Evolutionary conservation across 2,888 invertebrate species (phyloP), one percentile per base, ranked within the genome.

Genomic region (Nomada hirtipes): DNA sequence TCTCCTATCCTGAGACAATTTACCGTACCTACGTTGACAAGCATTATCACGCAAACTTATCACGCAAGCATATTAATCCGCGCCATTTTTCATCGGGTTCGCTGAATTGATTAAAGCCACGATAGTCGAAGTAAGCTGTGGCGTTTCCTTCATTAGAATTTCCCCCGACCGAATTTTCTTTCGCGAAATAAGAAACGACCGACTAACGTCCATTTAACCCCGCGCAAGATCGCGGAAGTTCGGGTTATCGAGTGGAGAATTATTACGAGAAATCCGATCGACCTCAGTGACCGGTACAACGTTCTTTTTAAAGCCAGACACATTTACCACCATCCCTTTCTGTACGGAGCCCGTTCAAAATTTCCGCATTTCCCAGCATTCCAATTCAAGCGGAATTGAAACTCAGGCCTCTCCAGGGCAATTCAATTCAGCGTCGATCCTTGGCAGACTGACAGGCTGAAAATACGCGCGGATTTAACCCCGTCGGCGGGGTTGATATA

Each of bases 361-460:
- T 59, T 67, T 50, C 18, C 9, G 53, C 53, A 20, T 53, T 53
- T n/a, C 20, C 53, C n/a, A 13, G 44, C 4, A 13, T 23, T 18
- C 67, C 42, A n/a, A 18, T 18, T 53, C 15, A 15, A 50, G 13
- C 23, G 0, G 23, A 42, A 29, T 59, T 70, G 29, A 20, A 60
- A 44, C 44, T 20, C 42, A 18, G 1, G 61, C 70, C 71, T 60
- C 44, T 55, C 42, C 53, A 23, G 3, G 47, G 70, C 70, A 52
- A 67, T 71, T 71, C 64, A 65, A 78, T 71, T 70, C 71, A 50
- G 20, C 44, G 71, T 71, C 65, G 47, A 79, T 79, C 50, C 65
- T 53, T 65, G 61, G 71, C 36, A 61, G 65, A 42, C 70, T 23
- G 29, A 53, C 70, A 60, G 3, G 15, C 18, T 26, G 60, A 71